Evolutionary conservation across 2,113 vertebrate species (phyloP).

Genomic region (Sphaerodactylus townsendi): DNA sequence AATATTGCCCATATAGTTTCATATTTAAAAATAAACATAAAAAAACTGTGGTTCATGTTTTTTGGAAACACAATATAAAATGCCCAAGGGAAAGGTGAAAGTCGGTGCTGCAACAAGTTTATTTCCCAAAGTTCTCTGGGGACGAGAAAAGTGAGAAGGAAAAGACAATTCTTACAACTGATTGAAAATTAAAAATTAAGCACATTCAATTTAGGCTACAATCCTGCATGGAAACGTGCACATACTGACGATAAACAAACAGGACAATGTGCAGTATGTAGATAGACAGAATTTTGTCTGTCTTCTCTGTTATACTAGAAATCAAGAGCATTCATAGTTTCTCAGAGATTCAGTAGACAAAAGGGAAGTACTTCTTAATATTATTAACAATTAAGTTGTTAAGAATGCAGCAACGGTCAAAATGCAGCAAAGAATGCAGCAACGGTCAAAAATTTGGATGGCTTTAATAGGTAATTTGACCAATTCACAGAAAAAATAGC

Average conservation of each 20-base stretch:
- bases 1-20: slow-evolving; percentile 68
- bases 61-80: slow-evolving; percentile 63
- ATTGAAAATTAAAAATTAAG: slow-evolving; percentile 46
- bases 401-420: too few relatives aligned
- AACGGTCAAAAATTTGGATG: too few relatives aligned
- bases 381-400: too few relatives aligned
- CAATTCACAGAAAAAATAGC: too few relatives aligned
- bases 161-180: neutral
- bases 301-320: too few relatives aligned
- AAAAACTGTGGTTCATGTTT: slow-evolving; percentile 44
- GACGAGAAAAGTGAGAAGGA: neutral
- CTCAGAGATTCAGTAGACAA: too few relatives aligned
- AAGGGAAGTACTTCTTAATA: too few relatives aligned
- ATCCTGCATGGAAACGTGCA: neutral
- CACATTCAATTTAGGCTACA: slow-evolving; percentile 1
- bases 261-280: too few relatives aligned
- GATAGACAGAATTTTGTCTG: too few relatives aligned
- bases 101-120: slow-evolving; percentile 45
- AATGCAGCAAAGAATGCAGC: too few relatives aligned
- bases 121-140: slow-evolving; percentile 40
- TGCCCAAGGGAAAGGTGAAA: slow-evolving; percentile 57
- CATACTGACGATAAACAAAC: neutral
- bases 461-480: too few relatives aligned
- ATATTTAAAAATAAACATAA: slow-evolving; percentile 72
- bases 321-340: too few relatives aligned